Evolutionary conservation across 2,797 vertebrate species (phyloP).

Genomic region (Sebastes vulpes): DNA sequence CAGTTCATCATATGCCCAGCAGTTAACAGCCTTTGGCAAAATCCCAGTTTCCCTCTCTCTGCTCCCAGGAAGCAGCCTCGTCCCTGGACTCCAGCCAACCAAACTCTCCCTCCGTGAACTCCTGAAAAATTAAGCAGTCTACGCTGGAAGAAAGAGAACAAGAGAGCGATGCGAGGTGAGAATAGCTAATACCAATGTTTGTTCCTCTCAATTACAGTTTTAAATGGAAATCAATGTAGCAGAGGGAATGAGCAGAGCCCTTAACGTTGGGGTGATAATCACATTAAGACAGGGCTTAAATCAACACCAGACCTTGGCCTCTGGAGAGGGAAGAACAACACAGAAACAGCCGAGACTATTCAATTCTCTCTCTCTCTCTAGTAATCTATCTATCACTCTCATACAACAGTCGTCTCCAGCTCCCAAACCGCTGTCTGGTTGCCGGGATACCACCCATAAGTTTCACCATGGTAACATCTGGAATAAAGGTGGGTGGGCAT

Average conservation of each 20-base stretch:
- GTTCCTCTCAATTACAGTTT: slow-evolving; percentile 88
- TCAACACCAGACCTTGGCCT: slow-evolving; percentile 82
- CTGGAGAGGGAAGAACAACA: slow-evolving; percentile 81
- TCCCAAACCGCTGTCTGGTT: slow-evolving; percentile 83
- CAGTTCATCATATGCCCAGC: slow-evolving; percentile 44
- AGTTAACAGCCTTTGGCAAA: slow-evolving; percentile 65
- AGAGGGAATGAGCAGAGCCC: slow-evolving; percentile 80
- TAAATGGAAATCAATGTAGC: slow-evolving; percentile 89
- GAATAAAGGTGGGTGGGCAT: slow-evolving; percentile 89
- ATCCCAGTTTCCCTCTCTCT: slow-evolving; percentile 49
- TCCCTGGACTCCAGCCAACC: slow-evolving; percentile 58
- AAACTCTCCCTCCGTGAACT: slow-evolving; percentile 44
- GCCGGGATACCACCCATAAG: slow-evolving; percentile 86
- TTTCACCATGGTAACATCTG: slow-evolving; percentile 90
- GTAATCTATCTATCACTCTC: slow-evolving; percentile 77
- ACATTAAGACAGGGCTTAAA: slow-evolving; percentile 84
- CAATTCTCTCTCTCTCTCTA: slow-evolving; percentile 75
- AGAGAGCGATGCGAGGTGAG: slow-evolving; percentile 60
- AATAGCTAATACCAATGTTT: slow-evolving; percentile 85
- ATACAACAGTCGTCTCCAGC: slow-evolving; percentile 71
- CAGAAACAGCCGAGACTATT: slow-evolving; percentile 72
- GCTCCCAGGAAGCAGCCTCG: slow-evolving; percentile 52
- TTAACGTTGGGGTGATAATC: slow-evolving; percentile 81
- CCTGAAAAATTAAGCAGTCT: slow-evolving; percentile 50
- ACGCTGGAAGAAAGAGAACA: slow-evolving; percentile 55